phyloP scores from a whole-genome alignment of 2,797 vertebrate species.

The Pangasius djambal region DNA sequence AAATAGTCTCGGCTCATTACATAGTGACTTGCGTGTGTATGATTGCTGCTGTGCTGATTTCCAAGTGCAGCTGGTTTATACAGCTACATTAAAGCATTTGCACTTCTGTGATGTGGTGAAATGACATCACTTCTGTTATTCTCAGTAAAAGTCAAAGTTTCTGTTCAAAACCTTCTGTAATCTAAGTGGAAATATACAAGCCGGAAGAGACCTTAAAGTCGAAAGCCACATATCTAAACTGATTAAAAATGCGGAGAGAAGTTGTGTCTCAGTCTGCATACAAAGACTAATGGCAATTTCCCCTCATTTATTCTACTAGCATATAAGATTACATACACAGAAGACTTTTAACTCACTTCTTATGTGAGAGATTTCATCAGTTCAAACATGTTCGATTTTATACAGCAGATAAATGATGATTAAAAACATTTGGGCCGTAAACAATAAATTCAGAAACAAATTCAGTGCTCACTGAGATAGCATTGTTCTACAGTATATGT shows the following conservation, averaged over 20 bases:
- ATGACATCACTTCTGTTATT: background rate
- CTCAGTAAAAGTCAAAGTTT: background rate
- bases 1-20: conserved; percentile 48
- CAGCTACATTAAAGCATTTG: conserved; percentile 4
- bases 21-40: conserved; percentile 45
- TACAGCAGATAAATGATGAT: background rate
- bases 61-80: background rate
- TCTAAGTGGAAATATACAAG: background rate
- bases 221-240: background rate
- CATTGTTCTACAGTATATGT: background rate
- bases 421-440: background rate
- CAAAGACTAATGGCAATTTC: background rate
- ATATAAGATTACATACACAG: background rate
- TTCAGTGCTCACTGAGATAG: background rate
- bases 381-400: background rate
- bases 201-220: background rate
- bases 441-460: background rate
- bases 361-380: background rate
- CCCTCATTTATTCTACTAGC: background rate
- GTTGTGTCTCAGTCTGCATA: background rate
- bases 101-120: background rate
- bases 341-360: background rate
- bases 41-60: conserved; percentile 34
- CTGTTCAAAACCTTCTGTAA: background rate
- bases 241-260: background rate